Evolutionary conservation across 2,797 vertebrate species (phyloP), one percentile per base, ranked within the genome.

Genomic region (Trachurus trachurus): DNA sequence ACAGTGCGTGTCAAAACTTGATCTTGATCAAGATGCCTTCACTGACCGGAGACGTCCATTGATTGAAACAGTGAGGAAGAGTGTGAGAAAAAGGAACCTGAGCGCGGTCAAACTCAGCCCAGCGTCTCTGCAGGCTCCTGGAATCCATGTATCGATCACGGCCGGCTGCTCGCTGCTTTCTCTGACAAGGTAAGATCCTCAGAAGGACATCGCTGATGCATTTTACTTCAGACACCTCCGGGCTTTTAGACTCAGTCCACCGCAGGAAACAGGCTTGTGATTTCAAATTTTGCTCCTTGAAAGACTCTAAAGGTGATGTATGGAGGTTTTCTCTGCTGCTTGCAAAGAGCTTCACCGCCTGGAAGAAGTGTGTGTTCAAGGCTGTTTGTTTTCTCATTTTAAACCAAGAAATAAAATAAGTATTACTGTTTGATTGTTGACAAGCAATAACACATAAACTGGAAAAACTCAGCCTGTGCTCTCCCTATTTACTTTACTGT

Each of bases 131-230:
- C 65, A 54, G 49, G 62, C 79, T 86, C 81, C 71, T 89, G 63
- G 29, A 82, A 90, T 90, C 88, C 17, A 84, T 87, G 61, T 85
- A 93, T 92, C 0, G 87, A 92, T 84, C 66, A 49, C 61, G 0
- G 17, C 80, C 66, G 75, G 64, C 76, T 76, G 64, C 84, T 87
- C 62, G 42, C 80, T 53, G 74, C 80, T 83, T 84, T 69, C 70
- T 85, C 70, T 88, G 84, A 89, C 83, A 80, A 84, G 80, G 45
- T 60, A 66, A 72, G 62, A 72, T 78, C 69, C 39, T 78, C 57
- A 77, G 82, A 79, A 81, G 73, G 82, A 85, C 79, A 73, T 58
- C 53, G 37, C 16, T 57, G 73, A 77, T n/a, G 49, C 59, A 52
- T 53, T 67, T 42, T n/a, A 64, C 71, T 45, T 85, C 37, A 71